Conservation (phyloP, 2,113 vertebrate genomes). For the Uropsilus gracilis region DNA sequence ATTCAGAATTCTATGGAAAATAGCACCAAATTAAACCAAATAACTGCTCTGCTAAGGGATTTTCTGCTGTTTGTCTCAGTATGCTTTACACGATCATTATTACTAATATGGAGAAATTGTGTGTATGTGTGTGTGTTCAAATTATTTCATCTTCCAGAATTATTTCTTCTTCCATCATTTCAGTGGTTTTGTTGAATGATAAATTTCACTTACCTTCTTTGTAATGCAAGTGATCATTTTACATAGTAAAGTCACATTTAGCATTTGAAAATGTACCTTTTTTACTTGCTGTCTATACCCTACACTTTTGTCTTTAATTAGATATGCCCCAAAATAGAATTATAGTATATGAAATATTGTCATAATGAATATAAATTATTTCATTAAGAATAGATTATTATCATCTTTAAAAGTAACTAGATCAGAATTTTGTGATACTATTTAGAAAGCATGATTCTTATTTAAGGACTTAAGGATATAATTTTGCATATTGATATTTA, state of each 20-base stretch:
- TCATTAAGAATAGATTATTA: conserved; percentile 22
- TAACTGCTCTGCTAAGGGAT: neutral
- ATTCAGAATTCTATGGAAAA: neutral
- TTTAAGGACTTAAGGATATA: neutral
- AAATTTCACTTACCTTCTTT: neutral
- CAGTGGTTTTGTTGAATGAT: neutral
- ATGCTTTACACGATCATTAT: neutral
- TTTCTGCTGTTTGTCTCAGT: neutral
- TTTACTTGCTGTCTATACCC: neutral
- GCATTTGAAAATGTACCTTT: neutral
- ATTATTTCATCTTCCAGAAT: neutral
- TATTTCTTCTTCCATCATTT: neutral
- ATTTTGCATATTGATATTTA: neutral
- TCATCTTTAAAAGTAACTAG: neutral
- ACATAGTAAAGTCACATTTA: neutral
- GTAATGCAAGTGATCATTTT: neutral
- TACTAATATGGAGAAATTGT: neutral
- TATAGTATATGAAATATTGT: conserved; percentile 26
- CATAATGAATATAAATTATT: conserved; percentile 26
- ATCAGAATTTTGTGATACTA: neutral
- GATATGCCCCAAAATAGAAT: neutral
- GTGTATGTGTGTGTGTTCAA: neutral
- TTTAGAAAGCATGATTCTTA: neutral
- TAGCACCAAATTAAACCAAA: neutral
- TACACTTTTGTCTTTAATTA: conserved; percentile 43